A percentile compares a stretch with the other conserved stretches of the same genome.
These are phyloP conservation scores for Daphoenositta chrysoptera DNA, from an alignment of 2,113 vertebrate species.

Conservation along the genomic window DNA sequence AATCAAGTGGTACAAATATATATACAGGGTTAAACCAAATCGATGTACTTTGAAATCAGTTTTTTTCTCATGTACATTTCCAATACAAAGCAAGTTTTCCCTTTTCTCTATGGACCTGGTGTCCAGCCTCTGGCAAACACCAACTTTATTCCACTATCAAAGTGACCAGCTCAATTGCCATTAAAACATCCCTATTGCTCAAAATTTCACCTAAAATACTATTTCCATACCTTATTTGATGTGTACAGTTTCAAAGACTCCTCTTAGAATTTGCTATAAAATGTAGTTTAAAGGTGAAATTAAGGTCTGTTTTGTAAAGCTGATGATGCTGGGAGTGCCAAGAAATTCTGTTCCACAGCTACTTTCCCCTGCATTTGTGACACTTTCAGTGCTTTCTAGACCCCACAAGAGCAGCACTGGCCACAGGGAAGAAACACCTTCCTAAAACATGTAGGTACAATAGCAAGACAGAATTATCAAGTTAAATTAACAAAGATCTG, in stretches of 20 bases:
- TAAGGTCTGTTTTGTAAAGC: not conserved
- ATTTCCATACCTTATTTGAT: not conserved
- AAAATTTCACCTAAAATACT: not conserved
- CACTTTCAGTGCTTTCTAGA: not conserved
- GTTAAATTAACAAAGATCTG: not conserved
- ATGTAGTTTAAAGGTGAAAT: not conserved
- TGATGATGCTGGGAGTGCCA: not conserved
- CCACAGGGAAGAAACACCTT: not conserved
- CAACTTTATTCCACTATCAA: not conserved
- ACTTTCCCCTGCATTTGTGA: not conserved
- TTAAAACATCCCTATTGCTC: not conserved
- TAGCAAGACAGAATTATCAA: not conserved
- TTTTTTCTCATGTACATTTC: not conserved
- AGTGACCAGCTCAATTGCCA: not conserved
- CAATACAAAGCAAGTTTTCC: not conserved
- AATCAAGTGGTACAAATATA: not conserved
- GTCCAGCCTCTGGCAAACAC: not conserved
- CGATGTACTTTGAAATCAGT: not conserved
- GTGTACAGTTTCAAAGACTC: not conserved
- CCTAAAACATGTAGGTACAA: not conserved
- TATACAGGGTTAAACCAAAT: not conserved
- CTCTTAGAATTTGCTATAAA: not conserved
- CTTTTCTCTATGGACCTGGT: not conserved
- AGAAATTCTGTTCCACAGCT: not conserved
- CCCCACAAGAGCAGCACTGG: not conserved